A percentile compares a stretch with the other conserved stretches of the same genome.
phyloP scores from a whole-genome alignment of 2,113 vertebrate genomes.

The Caranx ignobilis region DNA sequence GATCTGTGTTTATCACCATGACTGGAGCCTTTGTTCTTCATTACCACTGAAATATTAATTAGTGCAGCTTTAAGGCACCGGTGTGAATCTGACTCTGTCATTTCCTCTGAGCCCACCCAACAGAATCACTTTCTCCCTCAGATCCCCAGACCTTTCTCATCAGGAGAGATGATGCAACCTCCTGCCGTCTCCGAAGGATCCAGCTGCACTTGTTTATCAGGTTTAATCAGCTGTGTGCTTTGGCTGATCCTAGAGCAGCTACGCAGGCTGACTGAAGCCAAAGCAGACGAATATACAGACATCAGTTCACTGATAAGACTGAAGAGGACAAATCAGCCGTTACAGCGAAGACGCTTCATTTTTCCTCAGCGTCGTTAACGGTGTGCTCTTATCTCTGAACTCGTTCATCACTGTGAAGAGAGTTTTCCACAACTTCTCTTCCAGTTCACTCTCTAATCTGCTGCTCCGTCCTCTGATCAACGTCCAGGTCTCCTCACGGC shows the following conservation, averaged over 20 bases:
- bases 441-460: conserved; percentile 11
- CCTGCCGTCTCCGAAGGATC: conserved; percentile 51
- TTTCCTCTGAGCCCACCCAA: conserved; percentile 48
- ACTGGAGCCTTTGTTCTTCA: neutral
- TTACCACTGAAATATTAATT: neutral
- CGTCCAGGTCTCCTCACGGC: neutral
- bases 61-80: neutral
- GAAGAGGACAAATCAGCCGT: conserved; percentile 43
- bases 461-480: conserved; percentile 11
- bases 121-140: conserved; percentile 35
- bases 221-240: conserved; percentile 87
- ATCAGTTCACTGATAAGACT: conserved; percentile 18
- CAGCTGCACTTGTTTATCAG: conserved; percentile 78
- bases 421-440: neutral
- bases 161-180: conserved; percentile 71
- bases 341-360: neutral
- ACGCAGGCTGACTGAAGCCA: conserved; percentile 61
- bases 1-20: no score
- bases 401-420: conserved; percentile 22
- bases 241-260: conserved; percentile 84
- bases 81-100: conserved; percentile 3
- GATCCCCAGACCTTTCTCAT: conserved; percentile 49
- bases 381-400: neutral
- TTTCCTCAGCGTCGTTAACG: neutral
- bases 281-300: conserved; percentile 63